phyloP scores from a whole-genome alignment of 2,797 vertebrate species.

The Melanotaenia trifasciata region DNA sequence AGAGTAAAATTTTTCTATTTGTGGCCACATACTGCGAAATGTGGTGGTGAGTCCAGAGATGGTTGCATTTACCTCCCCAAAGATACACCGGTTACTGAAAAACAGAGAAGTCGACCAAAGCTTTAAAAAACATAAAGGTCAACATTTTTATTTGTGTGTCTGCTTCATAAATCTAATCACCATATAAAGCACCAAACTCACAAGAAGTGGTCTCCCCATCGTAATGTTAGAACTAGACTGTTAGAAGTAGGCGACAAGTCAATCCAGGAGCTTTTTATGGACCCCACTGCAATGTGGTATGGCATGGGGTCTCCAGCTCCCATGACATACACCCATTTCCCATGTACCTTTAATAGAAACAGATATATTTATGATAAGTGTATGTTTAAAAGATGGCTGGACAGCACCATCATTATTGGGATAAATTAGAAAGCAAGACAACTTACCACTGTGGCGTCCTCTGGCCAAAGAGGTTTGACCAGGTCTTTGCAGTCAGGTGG shows the following conservation, averaged over 20 bases:
- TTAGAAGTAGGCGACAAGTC: slow-evolving; percentile 65
- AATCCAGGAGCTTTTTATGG: slow-evolving; percentile 79
- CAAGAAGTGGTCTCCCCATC: slow-evolving; percentile 79
- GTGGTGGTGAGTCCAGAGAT: slow-evolving; percentile 64
- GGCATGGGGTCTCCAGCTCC: slow-evolving; percentile 73
- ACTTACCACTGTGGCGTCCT: slow-evolving; percentile 67
- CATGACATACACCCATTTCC: slow-evolving; percentile 80
- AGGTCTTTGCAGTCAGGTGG: slow-evolving; percentile 73
- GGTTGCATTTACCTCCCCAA: slow-evolving; percentile 72
- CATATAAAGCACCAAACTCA: slow-evolving; percentile 51
- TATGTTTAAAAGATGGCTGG: neutral
- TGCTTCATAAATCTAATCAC: neutral
- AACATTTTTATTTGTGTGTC: neutral
- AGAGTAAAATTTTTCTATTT: neutral
- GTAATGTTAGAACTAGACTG: slow-evolving; percentile 56
- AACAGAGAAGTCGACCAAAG: neutral
- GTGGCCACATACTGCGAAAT: slow-evolving; percentile 75
- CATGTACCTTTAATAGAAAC: slow-evolving; percentile 66
- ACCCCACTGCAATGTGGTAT: slow-evolving; percentile 76
- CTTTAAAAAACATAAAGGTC: no score
- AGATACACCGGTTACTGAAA: slow-evolving; percentile 69
- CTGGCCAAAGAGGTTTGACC: slow-evolving; percentile 70
- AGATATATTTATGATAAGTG: neutral
- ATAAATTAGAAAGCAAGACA: neutral
- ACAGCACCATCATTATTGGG: neutral